Percentiles rank a stretch among this genome's conserved stretches.
Conservation (phyloP, 2,113 vertebrate species). For the Panthera uncia region DNA sequence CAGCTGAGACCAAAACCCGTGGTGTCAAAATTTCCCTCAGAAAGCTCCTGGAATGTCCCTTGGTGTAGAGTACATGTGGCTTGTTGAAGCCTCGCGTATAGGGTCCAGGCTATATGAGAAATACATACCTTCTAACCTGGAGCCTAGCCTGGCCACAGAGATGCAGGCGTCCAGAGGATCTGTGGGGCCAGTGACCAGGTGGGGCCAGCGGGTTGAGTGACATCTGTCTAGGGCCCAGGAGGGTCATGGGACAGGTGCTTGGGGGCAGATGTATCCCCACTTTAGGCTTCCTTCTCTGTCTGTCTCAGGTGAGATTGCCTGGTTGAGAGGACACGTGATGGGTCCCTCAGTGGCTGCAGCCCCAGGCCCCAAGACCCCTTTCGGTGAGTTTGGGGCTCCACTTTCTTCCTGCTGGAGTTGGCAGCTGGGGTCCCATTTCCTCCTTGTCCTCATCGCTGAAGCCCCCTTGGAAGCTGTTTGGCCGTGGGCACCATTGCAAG, state of each 20-base stretch:
- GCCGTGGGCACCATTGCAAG: too few relatives aligned
- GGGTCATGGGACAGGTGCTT: not conserved
- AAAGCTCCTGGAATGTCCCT: not conserved
- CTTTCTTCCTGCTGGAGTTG: not conserved
- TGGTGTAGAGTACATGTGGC: rapidly evolving
- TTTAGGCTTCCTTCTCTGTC: not conserved
- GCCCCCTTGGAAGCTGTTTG: not conserved
- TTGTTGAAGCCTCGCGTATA: too few relatives aligned
- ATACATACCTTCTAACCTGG: not conserved
- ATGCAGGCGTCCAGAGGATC: not conserved
- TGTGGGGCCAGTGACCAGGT: not conserved
- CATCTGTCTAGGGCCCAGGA: not conserved
- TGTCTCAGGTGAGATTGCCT: not conserved
- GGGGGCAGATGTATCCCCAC: not conserved
- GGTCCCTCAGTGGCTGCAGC: not conserved
- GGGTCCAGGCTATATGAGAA: not conserved
- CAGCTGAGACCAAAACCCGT: not conserved
- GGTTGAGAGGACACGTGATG: not conserved
- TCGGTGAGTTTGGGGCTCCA: not conserved
- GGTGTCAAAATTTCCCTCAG: not conserved
- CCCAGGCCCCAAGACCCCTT: not conserved
- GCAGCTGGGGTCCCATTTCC: not conserved
- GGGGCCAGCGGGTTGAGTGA: not conserved
- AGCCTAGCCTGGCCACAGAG: not conserved
- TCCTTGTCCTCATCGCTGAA: not conserved